These are phyloP conservation scores for Sebastes itinus DNA, from an alignment of 2,797 vertebrate genomes.

Conservation along the genomic window DNA sequence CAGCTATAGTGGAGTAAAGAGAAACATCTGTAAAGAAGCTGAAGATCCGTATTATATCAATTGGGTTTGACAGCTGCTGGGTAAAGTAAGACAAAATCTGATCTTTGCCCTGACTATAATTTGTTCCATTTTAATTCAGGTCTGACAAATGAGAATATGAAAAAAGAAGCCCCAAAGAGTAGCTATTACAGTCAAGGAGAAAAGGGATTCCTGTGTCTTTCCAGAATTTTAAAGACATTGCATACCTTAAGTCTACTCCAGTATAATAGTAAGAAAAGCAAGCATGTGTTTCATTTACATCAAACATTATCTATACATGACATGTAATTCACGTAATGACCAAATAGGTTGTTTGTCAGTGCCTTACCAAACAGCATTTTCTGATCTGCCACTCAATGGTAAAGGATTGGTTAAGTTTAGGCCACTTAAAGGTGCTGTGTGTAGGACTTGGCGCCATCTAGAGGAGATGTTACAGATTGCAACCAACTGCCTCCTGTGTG, in stretches of 20 bases:
- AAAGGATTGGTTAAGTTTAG: neutral
- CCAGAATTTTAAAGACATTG: slow-evolving; percentile 55
- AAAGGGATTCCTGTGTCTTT: slow-evolving; percentile 46
- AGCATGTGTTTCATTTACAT: neutral
- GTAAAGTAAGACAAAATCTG: slow-evolving; percentile 69
- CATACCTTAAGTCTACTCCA: slow-evolving; percentile 24
- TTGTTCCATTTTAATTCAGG: slow-evolving; percentile 71
- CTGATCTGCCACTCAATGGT: neutral
- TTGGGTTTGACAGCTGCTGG: slow-evolving; percentile 60
- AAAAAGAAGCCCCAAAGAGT: slow-evolving; percentile 49
- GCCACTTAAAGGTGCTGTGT: neutral
- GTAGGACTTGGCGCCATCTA: no score
- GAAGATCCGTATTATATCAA: slow-evolving; percentile 46
- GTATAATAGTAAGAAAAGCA: neutral
- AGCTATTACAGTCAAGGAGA: slow-evolving; percentile 50
- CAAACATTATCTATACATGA: neutral
- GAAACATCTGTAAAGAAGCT: slow-evolving; percentile 36
- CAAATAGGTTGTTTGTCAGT: neutral
- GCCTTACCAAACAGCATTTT: neutral
- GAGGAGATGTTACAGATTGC: no score
- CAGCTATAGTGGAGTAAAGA: slow-evolving; percentile 35
- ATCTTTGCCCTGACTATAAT: slow-evolving; percentile 68
- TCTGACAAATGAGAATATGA: slow-evolving; percentile 63
- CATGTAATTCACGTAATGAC: neutral
- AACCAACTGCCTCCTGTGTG: no score